Conservation (phyloP, 2,113 vertebrate species). For the Phainopepla nitens region DNA sequence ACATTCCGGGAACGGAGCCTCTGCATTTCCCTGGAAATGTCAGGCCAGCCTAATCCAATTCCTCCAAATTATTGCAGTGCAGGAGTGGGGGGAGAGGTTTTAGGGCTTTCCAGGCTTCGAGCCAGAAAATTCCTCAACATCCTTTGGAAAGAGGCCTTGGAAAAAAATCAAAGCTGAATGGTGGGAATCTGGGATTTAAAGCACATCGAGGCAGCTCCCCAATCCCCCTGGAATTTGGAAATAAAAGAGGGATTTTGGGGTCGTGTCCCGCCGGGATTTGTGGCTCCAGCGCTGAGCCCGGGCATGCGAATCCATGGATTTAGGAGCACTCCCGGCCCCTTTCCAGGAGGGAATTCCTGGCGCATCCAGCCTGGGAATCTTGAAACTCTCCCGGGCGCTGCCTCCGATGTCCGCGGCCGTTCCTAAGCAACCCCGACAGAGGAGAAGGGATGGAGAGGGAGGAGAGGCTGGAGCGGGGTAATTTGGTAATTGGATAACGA, state of each 20-base stretch:
- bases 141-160: neutral
- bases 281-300: fast-evolving
- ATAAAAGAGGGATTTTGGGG: neutral
- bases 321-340: fast-evolving
- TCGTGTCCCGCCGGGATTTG: fast-evolving
- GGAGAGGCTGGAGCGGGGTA: neutral
- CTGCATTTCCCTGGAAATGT: constrained; percentile 34
- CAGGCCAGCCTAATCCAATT: constrained; percentile 11
- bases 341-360: neutral
- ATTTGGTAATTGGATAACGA: constrained; percentile 26
- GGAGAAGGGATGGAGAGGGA: neutral
- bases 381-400: neutral
- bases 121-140: neutral
- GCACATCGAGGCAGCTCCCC: fast-evolving
- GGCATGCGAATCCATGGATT: neutral
- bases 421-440: constrained; percentile 39
- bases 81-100: neutral
- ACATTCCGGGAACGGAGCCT: neutral
- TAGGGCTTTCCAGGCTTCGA: neutral
- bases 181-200: neutral
- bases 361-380: neutral
- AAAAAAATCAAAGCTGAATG: neutral
- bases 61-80: neutral
- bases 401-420: neutral
- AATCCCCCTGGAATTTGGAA: fast-evolving